phyloP scores from a whole-genome alignment of 2,113 vertebrate genomes.

The Embiotoca jacksoni region DNA sequence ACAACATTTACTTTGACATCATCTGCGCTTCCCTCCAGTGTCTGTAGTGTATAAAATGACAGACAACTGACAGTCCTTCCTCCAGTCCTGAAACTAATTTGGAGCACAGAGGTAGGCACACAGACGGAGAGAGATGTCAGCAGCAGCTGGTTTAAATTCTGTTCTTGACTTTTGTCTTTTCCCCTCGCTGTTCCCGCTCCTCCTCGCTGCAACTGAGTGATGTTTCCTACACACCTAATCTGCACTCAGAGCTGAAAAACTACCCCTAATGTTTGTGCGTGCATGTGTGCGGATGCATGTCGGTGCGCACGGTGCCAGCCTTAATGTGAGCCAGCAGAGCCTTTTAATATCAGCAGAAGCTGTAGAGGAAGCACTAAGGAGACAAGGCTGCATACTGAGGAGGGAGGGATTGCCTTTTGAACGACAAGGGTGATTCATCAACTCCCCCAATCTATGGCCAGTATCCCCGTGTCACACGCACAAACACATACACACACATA shows the following conservation, averaged over 20 bases:
- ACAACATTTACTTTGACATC: background rate
- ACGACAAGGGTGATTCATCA: conserved; percentile 84
- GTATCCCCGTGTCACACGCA: conserved; percentile 62
- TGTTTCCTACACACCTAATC: conserved; percentile 83
- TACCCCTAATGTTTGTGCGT: conserved; percentile 78
- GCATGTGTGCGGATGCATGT: conserved; percentile 49
- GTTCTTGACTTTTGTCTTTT: conserved; percentile 78
- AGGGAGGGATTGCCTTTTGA: conserved; percentile 85
- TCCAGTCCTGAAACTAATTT: conserved; percentile 62
- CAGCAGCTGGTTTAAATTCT: conserved; percentile 78
- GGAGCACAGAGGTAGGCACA: conserved; percentile 44
- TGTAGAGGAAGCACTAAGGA: conserved; percentile 78
- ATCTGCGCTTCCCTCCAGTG: conserved; percentile 21
- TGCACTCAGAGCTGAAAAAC: conserved; percentile 77
- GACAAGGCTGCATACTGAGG: conserved; percentile 86
- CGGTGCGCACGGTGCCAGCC: conserved; percentile 54
- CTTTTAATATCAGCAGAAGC: conserved; percentile 85
- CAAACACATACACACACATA: conserved; percentile 31
- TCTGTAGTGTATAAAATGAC: conserved; percentile 52
- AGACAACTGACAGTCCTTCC: conserved; percentile 53
- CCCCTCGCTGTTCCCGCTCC: conserved; percentile 36
- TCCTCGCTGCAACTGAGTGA: conserved; percentile 72
- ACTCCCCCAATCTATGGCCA: conserved; percentile 81
- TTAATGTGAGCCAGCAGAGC: conserved; percentile 85
- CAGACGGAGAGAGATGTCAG: conserved; percentile 63